These are phyloP conservation scores for Edolisoma coerulescens DNA, from an alignment of 2,113 vertebrate species.

Conservation along the genomic window DNA sequence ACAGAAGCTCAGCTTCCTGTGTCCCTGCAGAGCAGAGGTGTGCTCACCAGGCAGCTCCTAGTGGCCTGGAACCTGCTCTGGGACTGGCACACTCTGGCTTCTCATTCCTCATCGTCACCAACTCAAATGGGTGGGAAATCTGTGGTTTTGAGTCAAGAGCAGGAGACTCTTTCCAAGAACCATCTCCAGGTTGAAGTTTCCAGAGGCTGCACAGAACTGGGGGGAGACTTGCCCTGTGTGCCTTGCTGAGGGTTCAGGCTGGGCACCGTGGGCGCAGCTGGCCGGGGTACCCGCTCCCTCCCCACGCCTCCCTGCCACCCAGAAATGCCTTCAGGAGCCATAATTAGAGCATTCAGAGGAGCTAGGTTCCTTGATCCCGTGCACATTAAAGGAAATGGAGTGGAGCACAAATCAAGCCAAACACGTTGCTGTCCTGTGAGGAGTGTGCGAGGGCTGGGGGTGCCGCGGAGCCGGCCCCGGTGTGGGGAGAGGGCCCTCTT, in stretches of 20 bases:
- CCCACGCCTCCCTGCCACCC: neutral
- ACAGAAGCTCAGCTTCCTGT: neutral
- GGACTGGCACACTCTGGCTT: neutral
- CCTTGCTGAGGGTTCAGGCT: rapidly evolving
- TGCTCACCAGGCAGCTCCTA: neutral
- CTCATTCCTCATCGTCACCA: neutral
- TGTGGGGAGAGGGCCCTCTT: slow-evolving; percentile 57
- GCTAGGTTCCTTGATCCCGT: neutral
- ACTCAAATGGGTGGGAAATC: neutral
- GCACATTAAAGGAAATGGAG: neutral
- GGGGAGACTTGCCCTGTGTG: rapidly evolving
- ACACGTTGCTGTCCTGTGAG: neutral
- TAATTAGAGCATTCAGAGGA: neutral
- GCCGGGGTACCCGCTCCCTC: rapidly evolving
- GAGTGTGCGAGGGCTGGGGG: slow-evolving; percentile 41
- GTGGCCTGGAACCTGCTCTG: neutral
- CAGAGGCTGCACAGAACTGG: neutral
- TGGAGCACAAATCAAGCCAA: neutral
- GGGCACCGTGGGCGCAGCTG: rapidly evolving
- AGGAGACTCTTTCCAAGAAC: neutral
- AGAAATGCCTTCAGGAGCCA: neutral
- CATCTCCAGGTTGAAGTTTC: neutral
- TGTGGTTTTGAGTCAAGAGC: neutral
- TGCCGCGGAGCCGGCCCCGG: neutral
- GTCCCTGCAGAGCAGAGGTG: neutral